Evolutionary conservation across 2,888 invertebrate genomes (phyloP).

Genomic region (Xiphydria camelus): DNA sequence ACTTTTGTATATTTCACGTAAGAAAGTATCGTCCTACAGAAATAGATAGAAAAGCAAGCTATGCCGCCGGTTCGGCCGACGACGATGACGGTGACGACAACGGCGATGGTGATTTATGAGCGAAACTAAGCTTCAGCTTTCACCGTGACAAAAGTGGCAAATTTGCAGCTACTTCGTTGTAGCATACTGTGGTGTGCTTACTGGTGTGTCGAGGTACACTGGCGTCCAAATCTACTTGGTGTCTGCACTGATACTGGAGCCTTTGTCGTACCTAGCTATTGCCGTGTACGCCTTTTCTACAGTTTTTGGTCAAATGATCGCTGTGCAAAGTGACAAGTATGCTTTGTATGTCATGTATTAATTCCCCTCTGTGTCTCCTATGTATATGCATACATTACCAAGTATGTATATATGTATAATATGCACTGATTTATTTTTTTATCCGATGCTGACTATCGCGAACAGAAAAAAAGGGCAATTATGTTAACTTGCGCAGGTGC

Average conservation of each 20-base stretch:
- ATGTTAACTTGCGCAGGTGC: no score
- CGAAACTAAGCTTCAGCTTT: constrained; percentile 33
- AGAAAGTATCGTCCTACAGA: no score
- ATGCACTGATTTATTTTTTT: no score
- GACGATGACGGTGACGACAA: no score
- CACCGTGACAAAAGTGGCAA: constrained; percentile 17
- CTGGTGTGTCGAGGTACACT: constrained; percentile 46
- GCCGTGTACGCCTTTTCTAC: constrained; percentile 47
- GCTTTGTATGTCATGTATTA: constrained; percentile 52
- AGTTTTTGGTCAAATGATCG: constrained; percentile 35
- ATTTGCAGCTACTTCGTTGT: constrained; percentile 40
- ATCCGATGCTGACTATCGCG: no score
- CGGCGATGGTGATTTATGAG: no score
- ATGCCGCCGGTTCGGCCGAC: no score
- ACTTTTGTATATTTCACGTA: no score
- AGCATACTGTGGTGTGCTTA: constrained; percentile 51
- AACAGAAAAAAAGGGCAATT: no score
- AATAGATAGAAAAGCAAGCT: no score
- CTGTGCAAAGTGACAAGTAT: constrained; percentile 40
- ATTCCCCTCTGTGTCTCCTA: constrained; percentile 27
- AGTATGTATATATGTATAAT: no score
- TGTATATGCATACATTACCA: no score
- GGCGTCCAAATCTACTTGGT: constrained; percentile 43
- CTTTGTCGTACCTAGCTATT: constrained; percentile 53
- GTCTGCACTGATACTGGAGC: constrained; percentile 49